Base-by-base conservation (phyloP, 2,113 vertebrate genomes). In the Suncus etruscus region DNA sequence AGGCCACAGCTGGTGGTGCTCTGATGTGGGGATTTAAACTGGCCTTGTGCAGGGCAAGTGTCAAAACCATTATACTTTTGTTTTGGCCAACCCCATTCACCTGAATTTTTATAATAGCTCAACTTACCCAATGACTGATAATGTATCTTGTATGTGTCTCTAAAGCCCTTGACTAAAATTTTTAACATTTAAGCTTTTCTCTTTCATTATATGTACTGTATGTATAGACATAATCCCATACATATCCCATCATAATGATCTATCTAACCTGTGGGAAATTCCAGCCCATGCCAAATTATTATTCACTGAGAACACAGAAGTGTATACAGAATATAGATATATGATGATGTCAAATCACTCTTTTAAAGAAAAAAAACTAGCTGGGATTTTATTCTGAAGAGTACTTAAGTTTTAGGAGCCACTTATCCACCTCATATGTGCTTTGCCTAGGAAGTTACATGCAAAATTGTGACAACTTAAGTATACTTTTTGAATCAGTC, bases 81-180 rank as follows among this genome's bases (percentile, higher is more conserved):
- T 20, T 61, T 39, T 39, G 39, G 39, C 5, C 39, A 39, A 39
- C 39, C 39, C 39, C 39, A 39, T 47, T 87, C 65, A 75, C 39
- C 39, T 16, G 8, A 51, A 68, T 90, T 94, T 75, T 88, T 65
- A 39, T 88, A 86, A 75, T 50, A 66, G 70, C 31, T 45, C 8
- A 58, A 86, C 86, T 83, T 75, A 94, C 63, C 22, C 8, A 32
- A 7, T 73, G 29, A 73, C 68, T 85, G 29, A 45, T 87, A 68
- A 1, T 78, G 3, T 50, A 39, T 66, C 4, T 39, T 39, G 3
- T 39, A 39, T 85, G 58, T 4, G 48, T 78, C 18, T 87, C 39
- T 72, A 7, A 69, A 87, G 58, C 75, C 2, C 4, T 73, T 89
- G 7, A 70, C 25, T 50, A 74, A 70, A 88, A 78, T 20, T 84